Conservation (phyloP, 2,888 invertebrate genomes). For the Tridacna gigas region DNA sequence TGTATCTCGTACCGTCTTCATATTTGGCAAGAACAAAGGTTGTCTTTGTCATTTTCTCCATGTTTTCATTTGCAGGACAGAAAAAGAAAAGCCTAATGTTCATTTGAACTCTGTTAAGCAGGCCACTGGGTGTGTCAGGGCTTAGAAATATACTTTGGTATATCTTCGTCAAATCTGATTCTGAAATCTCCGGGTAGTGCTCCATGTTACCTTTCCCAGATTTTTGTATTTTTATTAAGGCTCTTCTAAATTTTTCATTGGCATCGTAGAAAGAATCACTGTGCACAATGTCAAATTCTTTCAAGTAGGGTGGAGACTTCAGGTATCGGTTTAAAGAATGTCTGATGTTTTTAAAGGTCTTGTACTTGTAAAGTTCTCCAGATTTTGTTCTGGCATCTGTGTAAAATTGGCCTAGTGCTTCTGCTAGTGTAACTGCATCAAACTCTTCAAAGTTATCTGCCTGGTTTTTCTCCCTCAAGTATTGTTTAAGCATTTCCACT, state of each 20-base stretch:
- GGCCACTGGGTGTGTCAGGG: constrained; percentile 6
- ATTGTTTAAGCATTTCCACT: constrained; percentile 8
- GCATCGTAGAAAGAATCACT: constrained; percentile 13
- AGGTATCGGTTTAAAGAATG: constrained; percentile 20
- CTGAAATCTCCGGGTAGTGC: constrained; percentile 5
- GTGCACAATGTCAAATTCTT: constrained; percentile 15
- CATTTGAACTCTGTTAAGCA: constrained; percentile 25
- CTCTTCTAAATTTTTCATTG: constrained; percentile 23
- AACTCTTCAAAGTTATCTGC: constrained; percentile 28
- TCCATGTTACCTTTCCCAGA: constrained; percentile 5
- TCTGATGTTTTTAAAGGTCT: constrained; percentile 2
- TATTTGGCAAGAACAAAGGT: constrained; percentile 11
- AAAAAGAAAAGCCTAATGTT: constrained; percentile 11
- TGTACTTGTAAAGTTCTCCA: constrained; percentile 29
- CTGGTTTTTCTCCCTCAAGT: constrained; percentile 27
- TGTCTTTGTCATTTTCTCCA: constrained; percentile 25
- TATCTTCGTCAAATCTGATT: constrained; percentile 10
- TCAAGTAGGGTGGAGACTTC: constrained; percentile 24
- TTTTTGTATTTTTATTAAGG: constrained; percentile 11
- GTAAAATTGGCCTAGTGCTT: constrained; percentile 28
- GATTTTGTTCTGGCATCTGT: constrained; percentile 34
- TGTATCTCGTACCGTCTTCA: constrained; percentile 9
- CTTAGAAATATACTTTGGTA: constrained; percentile 5
- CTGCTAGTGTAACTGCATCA: background rate
- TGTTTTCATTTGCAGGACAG: constrained; percentile 13